phyloP scores from a whole-genome alignment of 2,797 vertebrate species.

The Hybognathus amarus region DNA sequence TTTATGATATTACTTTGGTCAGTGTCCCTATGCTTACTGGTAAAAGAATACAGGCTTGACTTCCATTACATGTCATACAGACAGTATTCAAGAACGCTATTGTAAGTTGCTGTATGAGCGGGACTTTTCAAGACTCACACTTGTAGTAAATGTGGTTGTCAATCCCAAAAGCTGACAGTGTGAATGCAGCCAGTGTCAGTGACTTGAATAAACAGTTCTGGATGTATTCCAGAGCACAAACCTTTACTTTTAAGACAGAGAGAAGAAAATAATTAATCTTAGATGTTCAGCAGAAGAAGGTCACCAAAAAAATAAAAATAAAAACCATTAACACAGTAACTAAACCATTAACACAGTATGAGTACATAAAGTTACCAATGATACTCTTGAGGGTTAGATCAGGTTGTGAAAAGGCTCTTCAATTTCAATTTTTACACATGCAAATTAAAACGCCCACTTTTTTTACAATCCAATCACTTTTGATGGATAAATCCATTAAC shows the following conservation, averaged over 20 bases:
- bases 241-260: conserved; percentile 2
- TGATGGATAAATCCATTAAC: conserved; percentile 15
- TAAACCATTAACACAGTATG: neutral
- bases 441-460: neutral
- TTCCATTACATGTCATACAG: neutral
- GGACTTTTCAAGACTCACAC: neutral
- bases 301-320: neutral
- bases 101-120: neutral
- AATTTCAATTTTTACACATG: conserved; percentile 17
- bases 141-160: neutral
- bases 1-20: neutral
- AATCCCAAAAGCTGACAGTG: neutral
- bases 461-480: conserved; percentile 9
- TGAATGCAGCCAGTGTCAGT: neutral
- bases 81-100: neutral
- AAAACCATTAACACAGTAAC: neutral
- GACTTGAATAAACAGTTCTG: neutral
- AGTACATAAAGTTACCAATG: neutral
- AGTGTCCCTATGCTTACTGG: neutral
- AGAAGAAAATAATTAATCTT: neutral
- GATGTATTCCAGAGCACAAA: neutral
- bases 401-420: neutral
- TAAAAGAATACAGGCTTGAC: neutral
- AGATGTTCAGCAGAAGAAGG: neutral
- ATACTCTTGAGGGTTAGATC: neutral